A percentile compares a stretch with the other conserved stretches of the same genome.
Evolutionary conservation across 2,888 invertebrate species (phyloP).

Genomic region (Eilema caniola): DNA sequence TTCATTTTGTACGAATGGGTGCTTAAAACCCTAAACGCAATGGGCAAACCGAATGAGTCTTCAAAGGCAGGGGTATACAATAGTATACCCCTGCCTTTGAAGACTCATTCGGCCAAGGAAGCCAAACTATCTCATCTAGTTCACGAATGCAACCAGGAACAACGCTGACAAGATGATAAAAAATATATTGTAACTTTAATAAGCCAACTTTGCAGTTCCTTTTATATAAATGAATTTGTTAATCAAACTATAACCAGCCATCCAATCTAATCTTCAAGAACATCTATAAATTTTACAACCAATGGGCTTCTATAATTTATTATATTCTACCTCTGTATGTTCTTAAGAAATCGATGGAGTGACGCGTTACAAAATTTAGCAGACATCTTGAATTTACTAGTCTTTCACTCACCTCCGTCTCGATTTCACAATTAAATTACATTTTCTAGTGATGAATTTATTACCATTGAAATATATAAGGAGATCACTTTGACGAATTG

Average conservation of each 20-base stretch:
- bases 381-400: conserved; percentile 11
- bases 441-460: neutral
- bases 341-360: conserved; percentile 9
- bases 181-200: too few species aligned
- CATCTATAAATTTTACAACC: neutral
- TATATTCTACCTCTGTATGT: neutral
- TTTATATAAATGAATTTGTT: neutral
- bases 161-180: too few species aligned
- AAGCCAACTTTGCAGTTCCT: neutral
- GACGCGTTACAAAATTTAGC: conserved; percentile 14
- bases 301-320: neutral
- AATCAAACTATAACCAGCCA: neutral
- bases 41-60: too few species aligned
- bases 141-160: too few species aligned
- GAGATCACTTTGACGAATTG: neutral
- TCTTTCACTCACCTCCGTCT: neutral
- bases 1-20: too few species aligned
- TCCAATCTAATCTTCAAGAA: conserved; percentile 1
- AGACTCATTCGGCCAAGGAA: too few species aligned
- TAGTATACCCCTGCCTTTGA: too few species aligned
- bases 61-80: too few species aligned
- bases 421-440: neutral
- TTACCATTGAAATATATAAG: neutral
- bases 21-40: too few species aligned
- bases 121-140: too few species aligned